phyloP scores from a whole-genome alignment of 1,140 invertebrate genomes.

The Zaprionus africanus region DNA sequence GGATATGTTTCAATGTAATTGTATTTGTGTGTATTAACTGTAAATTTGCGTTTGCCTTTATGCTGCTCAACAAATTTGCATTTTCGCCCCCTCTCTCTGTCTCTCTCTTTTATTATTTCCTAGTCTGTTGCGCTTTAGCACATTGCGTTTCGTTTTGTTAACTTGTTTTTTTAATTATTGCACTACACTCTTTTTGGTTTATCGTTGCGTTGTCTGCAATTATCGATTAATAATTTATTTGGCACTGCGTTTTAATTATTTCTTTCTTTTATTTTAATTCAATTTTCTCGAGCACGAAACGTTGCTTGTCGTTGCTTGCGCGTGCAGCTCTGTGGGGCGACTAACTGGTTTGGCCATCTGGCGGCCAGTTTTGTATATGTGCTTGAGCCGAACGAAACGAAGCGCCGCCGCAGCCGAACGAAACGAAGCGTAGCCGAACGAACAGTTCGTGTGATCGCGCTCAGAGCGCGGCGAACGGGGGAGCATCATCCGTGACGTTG shows the following conservation, averaged over 20 bases:
- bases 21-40: neutral
- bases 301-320: slow-evolving; percentile 28
- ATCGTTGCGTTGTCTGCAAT: slow-evolving; percentile 24
- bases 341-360: slow-evolving; percentile 78
- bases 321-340: slow-evolving; percentile 62
- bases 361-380: slow-evolving; percentile 64
- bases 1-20: slow-evolving; percentile 19
- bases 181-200: slow-evolving; percentile 34
- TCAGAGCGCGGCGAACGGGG: slow-evolving; percentile 25
- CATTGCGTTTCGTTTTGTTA: slow-evolving; percentile 33
- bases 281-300: slow-evolving; percentile 28
- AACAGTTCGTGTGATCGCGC: slow-evolving; percentile 18
- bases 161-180: slow-evolving; percentile 48
- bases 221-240: slow-evolving; percentile 35
- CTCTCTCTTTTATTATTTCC: slow-evolving; percentile 44
- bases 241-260: slow-evolving; percentile 27
- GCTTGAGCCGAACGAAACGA: slow-evolving; percentile 19
- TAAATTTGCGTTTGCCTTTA: slow-evolving; percentile 41
- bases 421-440: slow-evolving; percentile 15
- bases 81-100: slow-evolving; percentile 44
- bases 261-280: slow-evolving; percentile 22
- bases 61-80: slow-evolving; percentile 62
- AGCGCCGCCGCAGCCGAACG: neutral
- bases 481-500: neutral
- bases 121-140: slow-evolving; percentile 55